Percentiles rank a stretch among this genome's conserved stretches.
Evolutionary conservation across 2,797 vertebrate species (phyloP).

Genomic region (Adrianichthys oophorus): DNA sequence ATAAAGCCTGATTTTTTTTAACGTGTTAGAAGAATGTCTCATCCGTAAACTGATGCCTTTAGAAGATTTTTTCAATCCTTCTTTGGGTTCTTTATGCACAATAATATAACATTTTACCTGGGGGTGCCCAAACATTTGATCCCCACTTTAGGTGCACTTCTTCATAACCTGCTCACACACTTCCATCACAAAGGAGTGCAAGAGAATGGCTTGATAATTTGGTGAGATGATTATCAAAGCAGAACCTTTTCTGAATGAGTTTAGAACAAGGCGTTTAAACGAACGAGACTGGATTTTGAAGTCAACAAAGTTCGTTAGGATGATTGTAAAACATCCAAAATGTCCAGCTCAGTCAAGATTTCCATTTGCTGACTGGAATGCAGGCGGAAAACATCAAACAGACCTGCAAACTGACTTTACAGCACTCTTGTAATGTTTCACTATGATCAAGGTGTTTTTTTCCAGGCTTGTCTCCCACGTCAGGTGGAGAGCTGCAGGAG

Average conservation of each 20-base stretch:
- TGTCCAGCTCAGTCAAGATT: background rate
- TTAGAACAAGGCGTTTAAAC: no score
- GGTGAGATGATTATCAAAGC: conserved; percentile 20
- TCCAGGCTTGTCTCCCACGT: conserved; percentile 46
- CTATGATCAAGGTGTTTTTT: conserved; percentile 59
- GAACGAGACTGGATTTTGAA: background rate
- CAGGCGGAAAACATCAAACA: conserved; percentile 60
- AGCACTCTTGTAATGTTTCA: conserved; percentile 55
- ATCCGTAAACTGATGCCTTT: no score
- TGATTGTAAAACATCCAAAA: background rate
- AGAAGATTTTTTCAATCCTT: no score
- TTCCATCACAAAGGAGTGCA: conserved; percentile 50
- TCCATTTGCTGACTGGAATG: conserved; percentile 38
- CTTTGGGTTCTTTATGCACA: no score
- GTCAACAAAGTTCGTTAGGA: background rate
- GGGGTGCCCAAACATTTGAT: no score
- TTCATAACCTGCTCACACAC: conserved; percentile 65
- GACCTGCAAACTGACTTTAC: conserved; percentile 29
- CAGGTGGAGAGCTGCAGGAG: conserved; percentile 46
- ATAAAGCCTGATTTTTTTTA: no score
- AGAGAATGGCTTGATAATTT: conserved; percentile 28
- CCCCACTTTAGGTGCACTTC: conserved; percentile 51
- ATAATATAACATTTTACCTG: no score
- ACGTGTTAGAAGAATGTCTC: no score
- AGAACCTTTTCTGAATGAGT: background rate